Conservation (phyloP, 2,888 invertebrate species). For the Silvanus unidentatus region DNA sequence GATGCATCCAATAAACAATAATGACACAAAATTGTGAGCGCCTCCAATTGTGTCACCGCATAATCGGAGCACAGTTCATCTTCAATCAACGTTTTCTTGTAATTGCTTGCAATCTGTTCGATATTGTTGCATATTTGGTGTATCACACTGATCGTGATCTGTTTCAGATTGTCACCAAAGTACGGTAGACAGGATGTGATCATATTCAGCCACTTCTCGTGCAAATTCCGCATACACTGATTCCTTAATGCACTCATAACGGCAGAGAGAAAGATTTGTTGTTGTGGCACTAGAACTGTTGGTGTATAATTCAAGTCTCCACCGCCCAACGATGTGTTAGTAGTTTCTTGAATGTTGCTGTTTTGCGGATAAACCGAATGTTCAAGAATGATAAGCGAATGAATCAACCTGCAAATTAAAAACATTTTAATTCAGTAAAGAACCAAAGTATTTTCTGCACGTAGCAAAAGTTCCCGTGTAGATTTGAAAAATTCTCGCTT, state of each 20-base stretch:
- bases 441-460: no score
- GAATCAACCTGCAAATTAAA: conserved; percentile 50
- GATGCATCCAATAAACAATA: conserved; percentile 68
- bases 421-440: background rate
- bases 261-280: conserved; percentile 77
- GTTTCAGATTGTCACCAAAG: conserved; percentile 68
- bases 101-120: conserved; percentile 51
- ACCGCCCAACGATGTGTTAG: conserved; percentile 32
- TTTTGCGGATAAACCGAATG: conserved; percentile 54
- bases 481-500: no score
- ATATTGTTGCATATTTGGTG: conserved; percentile 75
- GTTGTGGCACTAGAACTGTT: conserved; percentile 65
- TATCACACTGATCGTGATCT: conserved; percentile 70
- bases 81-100: conserved; percentile 31
- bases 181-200: conserved; percentile 76
- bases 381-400: conserved; percentile 69
- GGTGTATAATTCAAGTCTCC: conserved; percentile 55
- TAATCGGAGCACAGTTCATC: conserved; percentile 67
- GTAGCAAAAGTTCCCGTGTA: no score
- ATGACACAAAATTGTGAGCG: conserved; percentile 71
- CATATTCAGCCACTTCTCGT: conserved; percentile 77
- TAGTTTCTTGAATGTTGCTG: conserved; percentile 23
- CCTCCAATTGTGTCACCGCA: conserved; percentile 69
- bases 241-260: conserved; percentile 70
- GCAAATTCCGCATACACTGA: conserved; percentile 64